Evolutionary conservation across 2,797 vertebrate genomes (phyloP).

Genomic region (Lophius americanus): DNA sequence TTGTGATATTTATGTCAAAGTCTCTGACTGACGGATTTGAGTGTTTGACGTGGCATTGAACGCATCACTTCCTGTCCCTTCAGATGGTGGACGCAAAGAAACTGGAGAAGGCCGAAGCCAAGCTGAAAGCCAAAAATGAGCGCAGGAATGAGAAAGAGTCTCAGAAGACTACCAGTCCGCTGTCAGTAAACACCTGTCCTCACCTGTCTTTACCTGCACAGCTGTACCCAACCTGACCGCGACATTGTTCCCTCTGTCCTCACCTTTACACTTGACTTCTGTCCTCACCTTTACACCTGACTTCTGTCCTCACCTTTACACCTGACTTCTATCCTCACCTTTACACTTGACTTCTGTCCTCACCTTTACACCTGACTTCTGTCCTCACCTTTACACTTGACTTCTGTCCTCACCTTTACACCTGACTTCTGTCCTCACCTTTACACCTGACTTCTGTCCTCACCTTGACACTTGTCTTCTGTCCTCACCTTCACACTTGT

Average conservation of each 20-base stretch:
- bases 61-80: conserved; percentile 6
- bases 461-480: background rate
- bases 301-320: background rate
- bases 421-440: background rate
- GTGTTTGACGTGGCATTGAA: background rate
- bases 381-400: background rate
- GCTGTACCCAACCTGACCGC: no score
- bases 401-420: background rate
- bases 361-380: background rate
- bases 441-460: background rate
- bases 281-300: background rate
- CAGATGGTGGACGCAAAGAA: conserved; percentile 94
- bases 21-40: background rate
- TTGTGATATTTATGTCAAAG: no score
- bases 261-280: background rate
- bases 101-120: conserved; percentile 95
- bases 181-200: conserved; percentile 79
- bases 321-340: background rate
- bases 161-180: conserved; percentile 77
- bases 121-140: conserved; percentile 92
- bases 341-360: background rate
- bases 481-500: background rate
- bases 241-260: background rate
- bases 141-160: conserved; percentile 90
- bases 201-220: background rate